phyloP scores from a whole-genome alignment of 2,797 vertebrate species.

The Phaenicophaeus curvirostris region DNA sequence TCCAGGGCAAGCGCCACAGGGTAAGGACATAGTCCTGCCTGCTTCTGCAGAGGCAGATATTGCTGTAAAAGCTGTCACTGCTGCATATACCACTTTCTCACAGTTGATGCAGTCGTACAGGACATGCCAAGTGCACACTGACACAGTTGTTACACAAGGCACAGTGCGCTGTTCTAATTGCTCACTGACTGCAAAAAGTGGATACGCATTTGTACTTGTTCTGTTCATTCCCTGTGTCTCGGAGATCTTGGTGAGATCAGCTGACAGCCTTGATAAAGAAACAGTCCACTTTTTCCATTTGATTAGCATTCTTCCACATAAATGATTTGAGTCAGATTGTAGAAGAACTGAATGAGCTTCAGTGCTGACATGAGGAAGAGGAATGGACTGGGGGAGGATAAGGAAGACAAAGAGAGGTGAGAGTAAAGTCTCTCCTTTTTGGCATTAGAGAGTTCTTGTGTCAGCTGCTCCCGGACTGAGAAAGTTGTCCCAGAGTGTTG shows the following conservation, averaged over 20 bases:
- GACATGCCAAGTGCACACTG: fast-evolving
- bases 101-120: not conserved
- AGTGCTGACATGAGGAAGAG: not conserved
- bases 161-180: not conserved
- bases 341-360: not conserved
- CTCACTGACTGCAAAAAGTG: not conserved
- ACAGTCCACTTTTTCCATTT: not conserved
- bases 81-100: not conserved
- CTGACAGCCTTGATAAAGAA: not conserved
- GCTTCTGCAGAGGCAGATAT: not conserved
- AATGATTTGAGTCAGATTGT: not conserved
- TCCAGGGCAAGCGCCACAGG: conserved; percentile 86
- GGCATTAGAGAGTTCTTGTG: not conserved
- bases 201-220: not conserved
- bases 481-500: not conserved
- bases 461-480: not conserved
- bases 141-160: not conserved
- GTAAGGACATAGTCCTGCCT: conserved; percentile 53
- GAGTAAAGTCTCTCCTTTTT: not conserved
- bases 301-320: not conserved
- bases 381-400: not conserved
- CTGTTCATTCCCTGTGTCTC: fast-evolving
- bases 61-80: not conserved
- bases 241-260: not conserved
- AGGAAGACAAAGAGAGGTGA: not conserved